Evolutionary conservation across 2,113 vertebrate species (phyloP), one percentile per base, ranked within the genome.

Genomic region (Proteles cristata): DNA sequence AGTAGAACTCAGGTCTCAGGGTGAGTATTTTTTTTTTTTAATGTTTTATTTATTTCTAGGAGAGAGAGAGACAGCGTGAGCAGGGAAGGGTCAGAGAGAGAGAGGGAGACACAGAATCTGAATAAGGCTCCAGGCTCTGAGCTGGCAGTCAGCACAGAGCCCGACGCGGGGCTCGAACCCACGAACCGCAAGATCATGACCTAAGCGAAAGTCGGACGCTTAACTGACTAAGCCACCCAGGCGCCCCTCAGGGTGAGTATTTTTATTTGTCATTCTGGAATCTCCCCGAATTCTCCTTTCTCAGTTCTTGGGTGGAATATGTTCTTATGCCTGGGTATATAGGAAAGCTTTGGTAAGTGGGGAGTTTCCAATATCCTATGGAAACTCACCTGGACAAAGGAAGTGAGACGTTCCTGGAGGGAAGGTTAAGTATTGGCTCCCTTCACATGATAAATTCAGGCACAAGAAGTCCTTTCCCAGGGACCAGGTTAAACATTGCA

Each of bases 201-300:
- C n/a, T n/a, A n/a, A n/a, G n/a, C n/a, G n/a, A n/a, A n/a, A n/a
- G n/a, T n/a, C n/a, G n/a, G n/a, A n/a, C n/a, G n/a, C n/a, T n/a
- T n/a, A n/a, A n/a, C n/a, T n/a, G n/a, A n/a, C n/a, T n/a, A n/a
- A n/a, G n/a, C n/a, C n/a, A n/a, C n/a, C n/a, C n/a, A n/a, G n/a
- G n/a, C n/a, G n/a, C n/a, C n/a, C n/a, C 53, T 90, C 53, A 69
- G 66, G 73, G n/a, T 79, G 83, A 97, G 5, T 63, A 68, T 5
- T 73, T 14, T 33, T 87, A 92, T 58, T 84, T 95, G 61, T 97
- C 55, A 93, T 50, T 85, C 58, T 96, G 79, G 68, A 92, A 79
- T 93, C 50, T 88, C 68, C 83, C 58, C 1, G n/a, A 61, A 85
- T 14, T 93, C 82, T 68, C 65, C 88, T 28, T 91, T 74, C 68